phyloP scores from a whole-genome alignment of 1,140 invertebrate genomes.

The Fopius arisanus region DNA sequence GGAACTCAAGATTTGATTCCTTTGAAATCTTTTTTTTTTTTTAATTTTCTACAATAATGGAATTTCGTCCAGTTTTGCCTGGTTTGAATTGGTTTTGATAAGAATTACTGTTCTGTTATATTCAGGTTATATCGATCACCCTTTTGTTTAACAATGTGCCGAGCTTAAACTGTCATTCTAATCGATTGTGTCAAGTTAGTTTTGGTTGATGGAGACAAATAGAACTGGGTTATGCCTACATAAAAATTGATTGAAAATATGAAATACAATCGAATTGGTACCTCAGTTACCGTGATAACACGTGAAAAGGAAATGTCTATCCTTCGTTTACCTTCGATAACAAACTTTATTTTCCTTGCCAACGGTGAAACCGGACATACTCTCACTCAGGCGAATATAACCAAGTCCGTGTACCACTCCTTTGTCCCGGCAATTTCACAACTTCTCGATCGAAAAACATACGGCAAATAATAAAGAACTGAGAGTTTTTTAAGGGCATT shows the following conservation, averaged over 20 bases:
- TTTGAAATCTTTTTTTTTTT: no score
- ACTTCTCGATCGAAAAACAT: not conserved
- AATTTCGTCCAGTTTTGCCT: no score
- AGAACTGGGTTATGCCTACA: not conserved
- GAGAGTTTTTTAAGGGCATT: not conserved
- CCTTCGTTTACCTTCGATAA: not conserved
- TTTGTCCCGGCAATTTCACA: constrained; percentile 4
- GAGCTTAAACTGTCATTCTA: not conserved
- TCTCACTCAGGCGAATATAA: not conserved
- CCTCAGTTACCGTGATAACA: not conserved
- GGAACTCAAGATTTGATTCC: no score
- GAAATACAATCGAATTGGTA: not conserved
- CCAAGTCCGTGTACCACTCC: not conserved
- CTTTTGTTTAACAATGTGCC: no score
- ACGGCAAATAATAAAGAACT: not conserved
- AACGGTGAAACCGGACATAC: not conserved
- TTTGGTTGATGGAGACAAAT: not conserved
- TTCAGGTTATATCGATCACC: no score
- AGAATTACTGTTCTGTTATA: no score
- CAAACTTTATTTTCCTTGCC: not conserved
- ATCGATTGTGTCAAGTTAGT: not conserved
- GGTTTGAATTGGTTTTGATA: no score
- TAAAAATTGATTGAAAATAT: constrained; percentile 6
- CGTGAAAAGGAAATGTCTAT: not conserved
- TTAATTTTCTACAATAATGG: no score